phyloP scores from a whole-genome alignment of 2,113 vertebrate species.

The Herpailurus yagouaroundi region DNA sequence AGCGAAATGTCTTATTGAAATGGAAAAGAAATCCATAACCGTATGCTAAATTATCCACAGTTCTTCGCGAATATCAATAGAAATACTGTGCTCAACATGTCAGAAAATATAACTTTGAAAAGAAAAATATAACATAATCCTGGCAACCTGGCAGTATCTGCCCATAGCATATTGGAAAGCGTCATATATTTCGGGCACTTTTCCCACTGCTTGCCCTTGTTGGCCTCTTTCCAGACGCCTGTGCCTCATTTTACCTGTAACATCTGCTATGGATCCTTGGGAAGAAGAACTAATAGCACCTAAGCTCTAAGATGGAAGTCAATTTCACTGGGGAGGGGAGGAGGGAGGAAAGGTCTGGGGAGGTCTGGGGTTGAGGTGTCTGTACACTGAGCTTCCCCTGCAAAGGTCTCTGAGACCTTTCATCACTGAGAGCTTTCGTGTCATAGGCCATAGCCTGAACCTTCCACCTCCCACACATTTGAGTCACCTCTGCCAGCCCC shows the following conservation, averaged over 20 bases:
- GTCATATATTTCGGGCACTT: neutral
- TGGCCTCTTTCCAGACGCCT: slow-evolving; percentile 57
- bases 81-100: slow-evolving; percentile 40
- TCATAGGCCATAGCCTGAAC: neutral
- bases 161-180: neutral
- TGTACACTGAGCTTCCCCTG: neutral
- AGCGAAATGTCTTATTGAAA: slow-evolving; percentile 23
- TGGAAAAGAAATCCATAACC: neutral
- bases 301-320: slow-evolving; percentile 6
- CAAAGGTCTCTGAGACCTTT: neutral
- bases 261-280: neutral
- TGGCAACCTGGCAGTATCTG: neutral
- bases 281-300: neutral
- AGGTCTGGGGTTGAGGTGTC: neutral
- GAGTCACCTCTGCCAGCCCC: neutral
- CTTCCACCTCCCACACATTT: slow-evolving; percentile 5
- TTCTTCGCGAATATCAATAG: slow-evolving; percentile 31
- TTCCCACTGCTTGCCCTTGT: neutral
- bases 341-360: neutral
- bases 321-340: neutral
- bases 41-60: neutral
- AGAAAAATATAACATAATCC: slow-evolving; percentile 32
- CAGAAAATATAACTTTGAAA: slow-evolving; percentile 56
- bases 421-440: neutral
- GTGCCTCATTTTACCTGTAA: slow-evolving; percentile 38